phyloP scores from a whole-genome alignment of 2,797 vertebrate species.

The Anas flavirostris region DNA sequence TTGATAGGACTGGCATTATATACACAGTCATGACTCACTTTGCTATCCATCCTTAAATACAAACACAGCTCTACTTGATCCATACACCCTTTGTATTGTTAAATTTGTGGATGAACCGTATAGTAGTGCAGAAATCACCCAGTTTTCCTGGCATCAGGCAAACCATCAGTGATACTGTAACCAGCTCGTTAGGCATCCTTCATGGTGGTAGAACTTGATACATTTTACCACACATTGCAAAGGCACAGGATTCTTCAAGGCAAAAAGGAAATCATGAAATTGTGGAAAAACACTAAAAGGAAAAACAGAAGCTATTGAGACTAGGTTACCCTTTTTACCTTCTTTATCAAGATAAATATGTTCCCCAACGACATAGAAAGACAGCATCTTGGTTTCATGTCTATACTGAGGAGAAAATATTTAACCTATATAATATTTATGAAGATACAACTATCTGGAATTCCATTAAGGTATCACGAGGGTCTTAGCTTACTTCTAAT shows the following conservation, averaged over 20 bases:
- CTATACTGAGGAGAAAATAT: conserved; percentile 6
- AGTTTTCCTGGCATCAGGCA: background rate
- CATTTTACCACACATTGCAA: background rate
- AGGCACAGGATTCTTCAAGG: background rate
- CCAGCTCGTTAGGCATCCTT: background rate
- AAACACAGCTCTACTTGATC: background rate
- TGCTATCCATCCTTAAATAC: background rate
- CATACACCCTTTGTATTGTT: background rate
- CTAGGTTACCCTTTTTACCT: conserved; percentile 27
- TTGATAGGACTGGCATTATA: background rate
- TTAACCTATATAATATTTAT: background rate
- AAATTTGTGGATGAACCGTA: background rate
- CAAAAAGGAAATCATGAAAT: background rate
- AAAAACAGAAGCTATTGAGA: background rate
- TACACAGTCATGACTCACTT: background rate
- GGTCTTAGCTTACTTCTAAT: background rate
- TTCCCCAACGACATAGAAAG: background rate
- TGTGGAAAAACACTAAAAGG: background rate
- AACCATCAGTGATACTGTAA: background rate
- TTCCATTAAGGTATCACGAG: background rate
- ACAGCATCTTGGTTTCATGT: background rate
- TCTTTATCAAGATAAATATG: background rate
- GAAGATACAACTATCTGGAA: background rate
- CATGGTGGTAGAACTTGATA: background rate
- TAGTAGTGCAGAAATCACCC: background rate